Evolutionary conservation across 2,113 vertebrate genomes (phyloP).

Genomic region (Python bivittatus): DNA sequence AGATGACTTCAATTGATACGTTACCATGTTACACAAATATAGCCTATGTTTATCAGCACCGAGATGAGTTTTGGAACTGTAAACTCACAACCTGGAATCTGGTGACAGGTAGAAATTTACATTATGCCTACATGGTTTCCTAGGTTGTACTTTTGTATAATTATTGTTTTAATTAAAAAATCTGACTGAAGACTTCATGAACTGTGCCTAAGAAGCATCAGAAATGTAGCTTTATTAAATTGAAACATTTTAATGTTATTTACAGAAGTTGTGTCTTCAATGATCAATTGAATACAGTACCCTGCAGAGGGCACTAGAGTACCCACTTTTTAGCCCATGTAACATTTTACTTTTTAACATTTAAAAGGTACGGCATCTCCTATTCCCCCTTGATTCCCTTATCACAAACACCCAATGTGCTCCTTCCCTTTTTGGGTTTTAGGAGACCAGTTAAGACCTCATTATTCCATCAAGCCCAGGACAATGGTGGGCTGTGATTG

Average conservation of each 20-base stretch:
- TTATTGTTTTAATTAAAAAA: neutral
- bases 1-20: too few relatives aligned
- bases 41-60: neutral
- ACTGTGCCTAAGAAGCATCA: neutral
- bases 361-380: neutral
- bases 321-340: conserved; percentile 21
- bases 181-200: neutral
- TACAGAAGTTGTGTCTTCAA: neutral
- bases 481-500: neutral
- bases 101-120: neutral
- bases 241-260: neutral
- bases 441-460: neutral
- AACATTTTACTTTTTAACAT: neutral
- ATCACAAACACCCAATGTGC: neutral
- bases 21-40: neutral
- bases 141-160: neutral
- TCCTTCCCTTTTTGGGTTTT: neutral
- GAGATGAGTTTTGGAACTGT: neutral
- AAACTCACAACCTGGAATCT: neutral
- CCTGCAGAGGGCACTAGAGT: conserved; percentile 62
- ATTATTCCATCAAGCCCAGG: neutral
- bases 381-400: neutral
- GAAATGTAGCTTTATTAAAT: neutral
- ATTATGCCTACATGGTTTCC: neutral
- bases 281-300: neutral